Percentiles rank a stretch among this genome's conserved stretches.
These are phyloP conservation scores for Malthinus flaveolus DNA, from an alignment of 2,888 invertebrate genomes.

Conservation along the genomic window DNA sequence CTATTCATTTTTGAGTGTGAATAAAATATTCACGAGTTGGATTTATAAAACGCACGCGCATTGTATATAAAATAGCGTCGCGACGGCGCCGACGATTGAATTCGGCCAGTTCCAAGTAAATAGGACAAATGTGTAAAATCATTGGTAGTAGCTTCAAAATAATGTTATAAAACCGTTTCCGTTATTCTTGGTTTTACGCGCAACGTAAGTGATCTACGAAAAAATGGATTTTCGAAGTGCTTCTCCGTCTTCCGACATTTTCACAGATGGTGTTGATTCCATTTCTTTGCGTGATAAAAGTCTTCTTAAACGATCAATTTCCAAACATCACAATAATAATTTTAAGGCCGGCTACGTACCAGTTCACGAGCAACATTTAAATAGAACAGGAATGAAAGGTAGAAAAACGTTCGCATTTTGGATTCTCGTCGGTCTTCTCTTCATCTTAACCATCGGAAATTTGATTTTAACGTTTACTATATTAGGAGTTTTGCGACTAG, in stretches of 20 bases:
- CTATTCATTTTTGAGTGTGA: not conserved
- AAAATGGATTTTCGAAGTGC: slow-evolving; percentile 37
- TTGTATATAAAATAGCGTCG: not conserved
- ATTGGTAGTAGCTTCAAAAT: not conserved
- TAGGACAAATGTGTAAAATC: not conserved
- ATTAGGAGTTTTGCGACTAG: slow-evolving; percentile 76
- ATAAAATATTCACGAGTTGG: not conserved
- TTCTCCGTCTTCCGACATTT: slow-evolving; percentile 48
- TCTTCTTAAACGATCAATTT: slow-evolving; percentile 43
- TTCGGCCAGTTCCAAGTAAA: not conserved
- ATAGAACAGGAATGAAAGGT: slow-evolving; percentile 53
- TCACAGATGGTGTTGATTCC: slow-evolving; percentile 49
- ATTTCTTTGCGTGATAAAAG: slow-evolving; percentile 46
- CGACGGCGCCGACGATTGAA: slow-evolving; percentile 4
- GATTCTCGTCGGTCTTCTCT: slow-evolving; percentile 72
- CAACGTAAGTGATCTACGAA: too few relatives aligned
- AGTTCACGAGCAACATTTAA: slow-evolving; percentile 45
- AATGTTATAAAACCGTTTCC: not conserved
- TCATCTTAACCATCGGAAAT: slow-evolving; percentile 78
- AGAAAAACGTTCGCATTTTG: slow-evolving; percentile 75
- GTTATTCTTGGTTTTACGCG: too few relatives aligned
- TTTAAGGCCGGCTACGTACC: slow-evolving; percentile 50
- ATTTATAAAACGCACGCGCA: not conserved
- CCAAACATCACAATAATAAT: slow-evolving; percentile 46
- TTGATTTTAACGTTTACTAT: slow-evolving; percentile 79